Evolutionary conservation across 2,888 invertebrate species (phyloP).

Genomic region (Lasioglossum villosulum): DNA sequence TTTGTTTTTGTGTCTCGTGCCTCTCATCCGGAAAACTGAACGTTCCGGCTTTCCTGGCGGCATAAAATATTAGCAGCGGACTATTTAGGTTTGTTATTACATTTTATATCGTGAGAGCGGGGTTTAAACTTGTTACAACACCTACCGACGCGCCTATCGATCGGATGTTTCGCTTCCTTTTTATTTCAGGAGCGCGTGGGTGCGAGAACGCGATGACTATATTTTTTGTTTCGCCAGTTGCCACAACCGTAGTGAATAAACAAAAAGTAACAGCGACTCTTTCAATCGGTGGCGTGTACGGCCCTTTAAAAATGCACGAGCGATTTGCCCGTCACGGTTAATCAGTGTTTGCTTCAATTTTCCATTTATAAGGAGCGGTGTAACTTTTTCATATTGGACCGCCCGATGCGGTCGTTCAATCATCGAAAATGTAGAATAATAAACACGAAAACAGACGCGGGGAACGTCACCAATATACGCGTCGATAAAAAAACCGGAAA

Average conservation of each 20-base stretch:
- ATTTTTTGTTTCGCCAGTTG: neutral
- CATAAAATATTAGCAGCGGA: neutral
- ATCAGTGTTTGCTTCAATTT: neutral
- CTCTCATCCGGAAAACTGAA: neutral
- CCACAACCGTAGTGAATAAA: neutral
- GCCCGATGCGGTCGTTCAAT: neutral
- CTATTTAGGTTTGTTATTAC: neutral
- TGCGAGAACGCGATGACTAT: neutral
- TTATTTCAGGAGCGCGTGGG: neutral
- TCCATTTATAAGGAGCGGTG: neutral
- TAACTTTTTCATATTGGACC: neutral
- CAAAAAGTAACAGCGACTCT: neutral
- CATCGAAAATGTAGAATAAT: slow-evolving; percentile 1
- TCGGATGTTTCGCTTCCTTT: neutral
- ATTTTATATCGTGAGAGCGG: neutral
- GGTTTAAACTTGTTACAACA: neutral
- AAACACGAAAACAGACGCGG: neutral
- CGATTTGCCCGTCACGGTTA: neutral
- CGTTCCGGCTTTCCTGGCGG: neutral
- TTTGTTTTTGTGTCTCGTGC: neutral
- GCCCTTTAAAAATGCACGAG: neutral
- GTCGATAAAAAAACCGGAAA: neutral
- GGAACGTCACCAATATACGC: neutral
- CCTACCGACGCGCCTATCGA: neutral
- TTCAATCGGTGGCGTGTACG: too few relatives aligned